Conservation (phyloP, 2,113 vertebrate genomes). For the Atractosteus spatula region DNA sequence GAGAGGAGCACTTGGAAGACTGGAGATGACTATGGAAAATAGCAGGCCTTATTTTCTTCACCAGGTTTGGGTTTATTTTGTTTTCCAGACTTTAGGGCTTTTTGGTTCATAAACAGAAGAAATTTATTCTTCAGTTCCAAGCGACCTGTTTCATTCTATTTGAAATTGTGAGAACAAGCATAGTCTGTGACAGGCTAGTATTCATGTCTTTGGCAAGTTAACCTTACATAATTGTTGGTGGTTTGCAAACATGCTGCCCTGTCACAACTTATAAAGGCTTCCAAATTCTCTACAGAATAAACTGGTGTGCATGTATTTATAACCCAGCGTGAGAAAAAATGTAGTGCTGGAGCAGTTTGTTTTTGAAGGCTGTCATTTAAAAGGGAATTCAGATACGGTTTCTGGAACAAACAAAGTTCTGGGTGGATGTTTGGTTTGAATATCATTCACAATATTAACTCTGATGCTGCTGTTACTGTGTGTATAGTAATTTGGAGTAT, state of each 20-base stretch:
- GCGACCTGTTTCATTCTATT: not conserved
- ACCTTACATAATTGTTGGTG: not conserved
- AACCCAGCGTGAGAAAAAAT: slow-evolving; percentile 12
- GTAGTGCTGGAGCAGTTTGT: not conserved
- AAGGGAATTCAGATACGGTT: not conserved
- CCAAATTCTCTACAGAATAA: not conserved
- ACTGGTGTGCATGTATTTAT: not conserved
- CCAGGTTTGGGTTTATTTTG: not conserved
- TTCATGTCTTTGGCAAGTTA: slow-evolving; percentile 4
- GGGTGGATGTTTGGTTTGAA: not conserved
- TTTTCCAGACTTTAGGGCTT: not conserved
- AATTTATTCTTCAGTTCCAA: too few relatives aligned
- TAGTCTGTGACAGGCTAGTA: not conserved
- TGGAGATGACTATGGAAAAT: too few relatives aligned
- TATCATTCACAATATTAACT: too few relatives aligned
- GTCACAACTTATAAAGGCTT: not conserved
- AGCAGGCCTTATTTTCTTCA: too few relatives aligned
- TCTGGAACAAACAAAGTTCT: not conserved
- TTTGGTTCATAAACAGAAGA: too few relatives aligned
- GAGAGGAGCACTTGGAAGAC: too few relatives aligned
- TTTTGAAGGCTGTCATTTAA: not conserved
- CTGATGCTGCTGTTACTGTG: too few relatives aligned
- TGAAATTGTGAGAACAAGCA: not conserved
- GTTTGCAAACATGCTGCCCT: not conserved
- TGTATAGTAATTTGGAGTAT: too few relatives aligned